These are phyloP conservation scores for Morpho deidamia DNA, from an alignment of 2,888 invertebrate species.

Conservation along the genomic window DNA sequence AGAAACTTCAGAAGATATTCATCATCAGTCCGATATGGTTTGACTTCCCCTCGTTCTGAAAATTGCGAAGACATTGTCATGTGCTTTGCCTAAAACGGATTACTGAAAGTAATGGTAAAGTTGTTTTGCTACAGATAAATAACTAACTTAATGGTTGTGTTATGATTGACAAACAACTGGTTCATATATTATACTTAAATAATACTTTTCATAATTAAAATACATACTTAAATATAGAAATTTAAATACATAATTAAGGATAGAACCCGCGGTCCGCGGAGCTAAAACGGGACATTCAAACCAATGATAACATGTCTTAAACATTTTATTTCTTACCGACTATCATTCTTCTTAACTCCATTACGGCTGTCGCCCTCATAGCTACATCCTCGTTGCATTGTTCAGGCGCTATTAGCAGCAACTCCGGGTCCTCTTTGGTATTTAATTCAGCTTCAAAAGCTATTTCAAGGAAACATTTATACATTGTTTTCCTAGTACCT, in stretches of 20 bases:
- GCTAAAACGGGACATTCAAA: too few relatives aligned
- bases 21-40: conserved; percentile 54
- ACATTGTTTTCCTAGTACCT: conserved; percentile 41
- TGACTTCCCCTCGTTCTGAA: conserved; percentile 59
- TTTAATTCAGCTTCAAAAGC: conserved; percentile 61
- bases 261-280: too few relatives aligned
- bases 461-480: conserved; percentile 59
- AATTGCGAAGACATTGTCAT: conserved; percentile 10
- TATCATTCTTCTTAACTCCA: conserved; percentile 57
- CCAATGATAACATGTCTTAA: too few relatives aligned
- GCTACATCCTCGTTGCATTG: conserved; percentile 53
- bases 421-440: conserved; percentile 54
- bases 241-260: too few relatives aligned
- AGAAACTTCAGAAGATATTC: conserved; percentile 54
- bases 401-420: conserved; percentile 46
- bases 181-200: too few relatives aligned
- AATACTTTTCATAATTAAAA: too few relatives aligned
- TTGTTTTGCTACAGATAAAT: too few relatives aligned
- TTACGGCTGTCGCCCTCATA: conserved; percentile 50
- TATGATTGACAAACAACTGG: too few relatives aligned
- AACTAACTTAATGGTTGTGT: too few relatives aligned
- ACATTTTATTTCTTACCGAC: conserved; percentile 37
- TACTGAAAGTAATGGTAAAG: too few relatives aligned
- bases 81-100: too few relatives aligned
- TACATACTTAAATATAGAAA: too few relatives aligned